Evolutionary conservation across 2,113 vertebrate species (phyloP), one percentile per base, ranked within the genome.

Genomic region (Phaetusa simplex): DNA sequence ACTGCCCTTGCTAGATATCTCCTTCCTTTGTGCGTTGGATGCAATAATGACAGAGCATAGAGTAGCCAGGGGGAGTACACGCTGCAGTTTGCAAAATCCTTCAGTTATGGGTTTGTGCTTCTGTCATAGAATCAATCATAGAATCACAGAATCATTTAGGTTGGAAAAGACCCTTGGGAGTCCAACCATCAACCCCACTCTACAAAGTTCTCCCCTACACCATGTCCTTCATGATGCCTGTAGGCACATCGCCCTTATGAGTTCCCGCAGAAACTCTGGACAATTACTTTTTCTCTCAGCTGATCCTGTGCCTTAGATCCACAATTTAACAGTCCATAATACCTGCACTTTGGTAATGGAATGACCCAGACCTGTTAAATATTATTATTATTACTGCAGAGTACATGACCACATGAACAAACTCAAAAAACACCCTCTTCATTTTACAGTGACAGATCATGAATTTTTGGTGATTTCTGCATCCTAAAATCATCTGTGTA

Each of bases 301-400:
- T 14, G 6, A 86, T 59, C 26, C 6, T 1, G 76, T 94, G 71
- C 82, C 91, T 90, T 38, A 61, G 11, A 95, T 58, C 42, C 30
- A 29, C 50, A 82, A 88, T 90, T 95, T 96, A 80, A 80, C 62
- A 86, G 53, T 84, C 72, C 76, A 30, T 80, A 90, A 94, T 90
- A 76, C 21, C 62, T 90, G 58, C 55, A 73, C 73, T 89, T 91
- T 70, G 45, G 53, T 86, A 90, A 84, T 77, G 26, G 66, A 95
- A 93, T 95, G 91, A 93, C 87, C 71, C 47, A 90, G 67, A 88
- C 2, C 3, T 73, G 43, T 95, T 96, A 88, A 94, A 91, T 69
- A 69, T 71, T 90, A 71, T 88, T 74, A 70, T 91, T 77, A 84
- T 82, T 89, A 59, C 73, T 77, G 43, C 22, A 82, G 53, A 93